Evolutionary conservation across 2,888 invertebrate species (phyloP), one percentile per base, ranked within the genome.

Genomic region (Calameuta idolon): DNA sequence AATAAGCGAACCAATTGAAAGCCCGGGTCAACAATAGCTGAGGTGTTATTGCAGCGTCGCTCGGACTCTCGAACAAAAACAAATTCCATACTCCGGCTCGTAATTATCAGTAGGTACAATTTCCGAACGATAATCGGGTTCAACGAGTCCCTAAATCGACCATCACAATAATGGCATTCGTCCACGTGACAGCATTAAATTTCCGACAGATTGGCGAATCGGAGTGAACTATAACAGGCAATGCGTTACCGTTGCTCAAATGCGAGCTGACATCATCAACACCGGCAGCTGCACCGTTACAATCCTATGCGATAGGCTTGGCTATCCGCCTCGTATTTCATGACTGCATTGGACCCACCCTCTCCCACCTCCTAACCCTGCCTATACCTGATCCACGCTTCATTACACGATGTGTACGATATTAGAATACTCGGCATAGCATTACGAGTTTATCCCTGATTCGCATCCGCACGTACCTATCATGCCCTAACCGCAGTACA

Each of bases 361-460:
- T 4, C 37, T 4, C 1, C 15, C 15, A 34, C 1, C 37, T 4
- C 15, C 15, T 1, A 1, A 15, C 5, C 5, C 83, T 82, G 76
- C 82, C 83, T 85, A 85, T 84, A 88, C 87, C 87, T 82, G 84
- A 85, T 84, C 79, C 83, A 85, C 81, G 85, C 87, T 88, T 87
- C 86, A 89, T 89, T 89, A 89, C 85, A 85, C 84, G 82, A 77
- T 81, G 80, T 84, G 84, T 81, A 83, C 83, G 85, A 88, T 89
- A 88, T 89, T 89, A 89, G 89, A 89, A 89, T 89, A 82, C 83
- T 84, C 83, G 77, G 86, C 88, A 89, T 89, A 85, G 86, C 86
- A 81, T 73, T 23, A 23, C 80, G 78, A 82, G 85, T 82, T 84
- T 85, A 84, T 84, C 82, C 79, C 81, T 78, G 81, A 80, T 84